Conservation (phyloP, 2,797 vertebrate species). For the Peromyscus attwateri region DNA sequence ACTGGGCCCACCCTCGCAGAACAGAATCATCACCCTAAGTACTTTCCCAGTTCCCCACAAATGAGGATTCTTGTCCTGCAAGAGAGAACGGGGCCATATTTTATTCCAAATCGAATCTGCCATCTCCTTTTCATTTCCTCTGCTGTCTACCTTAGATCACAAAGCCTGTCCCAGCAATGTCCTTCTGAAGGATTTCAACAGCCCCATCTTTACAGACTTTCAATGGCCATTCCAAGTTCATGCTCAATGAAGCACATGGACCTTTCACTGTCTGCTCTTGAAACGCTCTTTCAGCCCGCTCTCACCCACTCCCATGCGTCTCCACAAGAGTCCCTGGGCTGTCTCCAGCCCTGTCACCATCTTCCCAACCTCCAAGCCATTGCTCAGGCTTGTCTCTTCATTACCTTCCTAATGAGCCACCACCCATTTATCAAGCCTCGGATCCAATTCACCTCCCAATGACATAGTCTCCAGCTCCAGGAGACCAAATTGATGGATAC, state of each 20-base stretch:
- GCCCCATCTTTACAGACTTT: background rate
- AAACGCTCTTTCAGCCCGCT: background rate
- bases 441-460: background rate
- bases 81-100: conserved; percentile 81
- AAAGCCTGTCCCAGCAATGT: background rate
- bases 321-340: background rate
- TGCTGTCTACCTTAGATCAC: conserved; percentile 16
- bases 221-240: rapidly evolving
- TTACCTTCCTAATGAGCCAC: conserved; percentile 69
- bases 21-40: conserved; percentile 89
- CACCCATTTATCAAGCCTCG: conserved; percentile 14
- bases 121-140: conserved; percentile 52
- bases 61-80: conserved; percentile 83
- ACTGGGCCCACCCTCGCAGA: conserved; percentile 92
- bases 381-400: conserved; percentile 40
- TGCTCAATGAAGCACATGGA: background rate
- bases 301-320: rapidly evolving
- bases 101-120: conserved; percentile 82
- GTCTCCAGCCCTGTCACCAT: background rate
- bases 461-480: background rate
- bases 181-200: background rate
- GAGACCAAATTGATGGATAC: background rate
- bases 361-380: conserved; percentile 10
- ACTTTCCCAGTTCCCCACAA: conserved; percentile 84
- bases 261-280: background rate